Base-by-base conservation (phyloP, 1,140 invertebrate species). In the Paramacrobiotus metropolitanus region DNA sequence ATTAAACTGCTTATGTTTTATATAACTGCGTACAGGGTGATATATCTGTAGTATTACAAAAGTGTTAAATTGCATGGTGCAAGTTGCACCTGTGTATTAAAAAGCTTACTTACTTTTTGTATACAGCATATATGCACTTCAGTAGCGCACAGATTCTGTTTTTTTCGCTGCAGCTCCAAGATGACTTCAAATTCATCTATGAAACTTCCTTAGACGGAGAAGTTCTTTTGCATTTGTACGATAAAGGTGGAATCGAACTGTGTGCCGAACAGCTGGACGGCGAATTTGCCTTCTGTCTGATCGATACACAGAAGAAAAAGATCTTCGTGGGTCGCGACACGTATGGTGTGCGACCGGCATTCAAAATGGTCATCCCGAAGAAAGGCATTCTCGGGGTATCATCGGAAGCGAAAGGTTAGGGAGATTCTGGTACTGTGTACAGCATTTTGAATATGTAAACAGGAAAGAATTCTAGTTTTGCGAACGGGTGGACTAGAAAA, bases 271-370 rank as follows among this genome's bases (percentile, higher is more conserved):
- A 72, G 29, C 66, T 75, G 24, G 74, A 75, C 66, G 88, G 87
- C 3, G 87, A 88, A 24, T 93, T 86, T 74, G 81, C 82, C n/a
- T 89, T 92, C 72, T 83, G 82, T 67, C 70, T 93, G 24, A 72
- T 89, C 30, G 87, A 92, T 68, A 77, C 80, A 1, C 74, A 79
- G 59, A 80, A 80, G 29, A 79, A 77, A 65, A 80, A 79, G 70
- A 72, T 90, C 30, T 77, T 82, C 59, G 68, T 87, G 18, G 86
- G 81, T 0, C 78, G 88, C 64, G 87, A 92, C 78, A 87, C 87
- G 0, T 88, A 82, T 70, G 89, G 88, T 9, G 83, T 93, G 0
- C 77, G 86, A 61, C 87, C 89, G 1, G 68, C 86, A 28, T 85
- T 83, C 68, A 84, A 82, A 68, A 66, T 84, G 24, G 72, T 85